These are phyloP conservation scores for Neuroscelio doddi DNA, from an alignment of 2,888 invertebrate species.

Conservation along the genomic window DNA sequence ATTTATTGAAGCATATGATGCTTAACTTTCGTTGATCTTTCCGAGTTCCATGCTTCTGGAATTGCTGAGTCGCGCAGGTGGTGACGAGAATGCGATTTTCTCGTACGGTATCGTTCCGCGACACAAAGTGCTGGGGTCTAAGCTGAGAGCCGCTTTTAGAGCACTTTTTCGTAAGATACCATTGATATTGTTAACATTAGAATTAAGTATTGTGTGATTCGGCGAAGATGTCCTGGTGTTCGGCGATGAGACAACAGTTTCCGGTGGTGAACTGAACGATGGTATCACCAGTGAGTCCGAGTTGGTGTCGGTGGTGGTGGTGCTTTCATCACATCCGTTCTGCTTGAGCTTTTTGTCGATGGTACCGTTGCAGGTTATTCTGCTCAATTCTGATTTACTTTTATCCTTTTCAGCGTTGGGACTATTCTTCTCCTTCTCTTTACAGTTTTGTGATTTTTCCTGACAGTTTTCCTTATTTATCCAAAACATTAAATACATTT, in stretches of 20 bases:
- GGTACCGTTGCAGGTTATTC: slow-evolving; percentile 23
- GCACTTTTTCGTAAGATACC: slow-evolving; percentile 66
- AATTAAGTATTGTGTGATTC: slow-evolving; percentile 52
- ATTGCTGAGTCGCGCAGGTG: slow-evolving; percentile 59
- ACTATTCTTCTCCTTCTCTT: slow-evolving; percentile 10
- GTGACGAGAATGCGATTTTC: slow-evolving; percentile 65
- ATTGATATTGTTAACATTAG: slow-evolving; percentile 59
- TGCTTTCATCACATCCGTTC: slow-evolving; percentile 60
- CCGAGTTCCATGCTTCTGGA: slow-evolving; percentile 60
- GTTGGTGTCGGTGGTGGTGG: slow-evolving; percentile 61
- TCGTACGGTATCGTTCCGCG: slow-evolving; percentile 66
- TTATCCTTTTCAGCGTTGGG: slow-evolving; percentile 13
- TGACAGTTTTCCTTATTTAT: slow-evolving; percentile 20
- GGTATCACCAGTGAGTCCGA: slow-evolving; percentile 57
- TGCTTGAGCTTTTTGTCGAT: slow-evolving; percentile 25
- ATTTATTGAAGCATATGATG: slow-evolving; percentile 13
- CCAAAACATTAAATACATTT: too few relatives aligned
- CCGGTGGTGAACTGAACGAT: slow-evolving; percentile 54
- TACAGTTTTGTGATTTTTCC: not conserved
- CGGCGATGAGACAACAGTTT: slow-evolving; percentile 61
- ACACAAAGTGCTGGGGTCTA: slow-evolving; percentile 69
- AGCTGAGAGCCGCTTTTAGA: slow-evolving; percentile 69
- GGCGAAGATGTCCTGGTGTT: slow-evolving; percentile 66
- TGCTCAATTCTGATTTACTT: slow-evolving; percentile 5
- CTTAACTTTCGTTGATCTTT: slow-evolving; percentile 51